Evolutionary conservation across 2,113 vertebrate genomes (phyloP), one percentile per base, ranked within the genome.

Genomic region (Ctenomys sociabilis): DNA sequence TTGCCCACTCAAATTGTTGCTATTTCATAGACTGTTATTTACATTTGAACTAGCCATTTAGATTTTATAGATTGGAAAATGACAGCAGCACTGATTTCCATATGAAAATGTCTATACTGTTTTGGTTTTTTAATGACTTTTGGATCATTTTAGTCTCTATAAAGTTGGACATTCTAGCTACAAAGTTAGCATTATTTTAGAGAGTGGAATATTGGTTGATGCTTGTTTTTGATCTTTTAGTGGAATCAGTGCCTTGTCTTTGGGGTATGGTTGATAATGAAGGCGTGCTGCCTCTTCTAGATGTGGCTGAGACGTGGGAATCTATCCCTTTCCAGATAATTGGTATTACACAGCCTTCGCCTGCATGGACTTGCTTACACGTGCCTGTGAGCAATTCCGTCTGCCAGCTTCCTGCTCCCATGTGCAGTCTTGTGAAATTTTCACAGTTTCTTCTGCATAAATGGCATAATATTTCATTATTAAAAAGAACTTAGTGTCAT

Each of bases 401-500:
- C 93, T 96, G 96, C 85, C 93, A 96, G 86, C 77, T 94, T 95
- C 94, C 89, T 91, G 85, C 57, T 93, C 84, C 91, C 91, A 94
- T 66, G 93, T 73, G 89, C 85, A 77, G 70, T 66, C 93, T 82
- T 73, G 81, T 93, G 89, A 97, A 96, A 85, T 92, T 92, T 95
- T 93, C 96, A 95, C 95, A 92, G 94, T 93, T 96, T 94, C 52
- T 72, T 87, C 72, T 93, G 87, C 70, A 77, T 68, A 94, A 93
- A 85, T 86, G 85, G 80, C 89, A 77, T 84, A 83, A 93, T 97
- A 90, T 96, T 97, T 97, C 95, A 96, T 94, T 97, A 96, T 95
- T 97, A 95, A 96, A 97, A 94, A 97, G 92, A 93, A 85, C 90
- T 97, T 95, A 96, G 66, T 82, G 90, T 96, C 91, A 93, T 94